phyloP scores from a whole-genome alignment of 2,797 vertebrate genomes.

The Cottoperca gobio region DNA sequence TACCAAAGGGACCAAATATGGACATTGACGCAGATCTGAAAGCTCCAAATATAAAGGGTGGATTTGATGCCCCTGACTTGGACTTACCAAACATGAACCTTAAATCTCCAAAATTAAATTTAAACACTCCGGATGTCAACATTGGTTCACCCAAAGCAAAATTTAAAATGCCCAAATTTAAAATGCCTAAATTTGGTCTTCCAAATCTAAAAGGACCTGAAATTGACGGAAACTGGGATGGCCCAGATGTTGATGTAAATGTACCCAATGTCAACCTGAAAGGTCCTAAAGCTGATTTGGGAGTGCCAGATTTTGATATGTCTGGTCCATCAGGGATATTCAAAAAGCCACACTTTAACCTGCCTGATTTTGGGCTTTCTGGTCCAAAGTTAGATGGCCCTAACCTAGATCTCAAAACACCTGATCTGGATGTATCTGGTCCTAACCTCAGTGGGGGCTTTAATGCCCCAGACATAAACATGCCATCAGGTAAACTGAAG shows the following conservation, averaged over 20 bases:
- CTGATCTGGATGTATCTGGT: conserved; percentile 44
- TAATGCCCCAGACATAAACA: conserved; percentile 45
- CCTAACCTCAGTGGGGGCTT: conserved; percentile 51
- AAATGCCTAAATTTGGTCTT: conserved; percentile 44
- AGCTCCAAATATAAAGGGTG: conserved; percentile 37
- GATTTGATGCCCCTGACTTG: conserved; percentile 22
- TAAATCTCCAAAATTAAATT: too few species aligned
- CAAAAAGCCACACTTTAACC: conserved; percentile 37
- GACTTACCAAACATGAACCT: conserved; percentile 60
- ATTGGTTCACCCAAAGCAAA: conserved; percentile 57
- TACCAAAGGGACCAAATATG: too few species aligned
- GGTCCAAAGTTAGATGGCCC: conserved; percentile 39
- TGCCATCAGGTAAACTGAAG: conserved; percentile 59
- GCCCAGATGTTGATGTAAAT: conserved; percentile 53
- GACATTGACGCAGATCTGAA: neutral
- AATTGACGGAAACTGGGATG: conserved; percentile 36
- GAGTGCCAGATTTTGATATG: conserved; percentile 36
- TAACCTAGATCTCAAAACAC: conserved; percentile 31
- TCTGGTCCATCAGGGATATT: conserved; percentile 58
- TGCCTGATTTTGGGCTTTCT: conserved; percentile 47
- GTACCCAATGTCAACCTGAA: conserved; percentile 59
- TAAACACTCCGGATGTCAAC: too few species aligned
- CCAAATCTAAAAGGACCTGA: conserved; percentile 51
- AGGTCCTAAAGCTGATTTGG: conserved; percentile 34
- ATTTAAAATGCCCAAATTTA: conserved; percentile 60